Base-by-base conservation (phyloP, 2,888 invertebrate species). In the Oeneis ivallda region DNA sequence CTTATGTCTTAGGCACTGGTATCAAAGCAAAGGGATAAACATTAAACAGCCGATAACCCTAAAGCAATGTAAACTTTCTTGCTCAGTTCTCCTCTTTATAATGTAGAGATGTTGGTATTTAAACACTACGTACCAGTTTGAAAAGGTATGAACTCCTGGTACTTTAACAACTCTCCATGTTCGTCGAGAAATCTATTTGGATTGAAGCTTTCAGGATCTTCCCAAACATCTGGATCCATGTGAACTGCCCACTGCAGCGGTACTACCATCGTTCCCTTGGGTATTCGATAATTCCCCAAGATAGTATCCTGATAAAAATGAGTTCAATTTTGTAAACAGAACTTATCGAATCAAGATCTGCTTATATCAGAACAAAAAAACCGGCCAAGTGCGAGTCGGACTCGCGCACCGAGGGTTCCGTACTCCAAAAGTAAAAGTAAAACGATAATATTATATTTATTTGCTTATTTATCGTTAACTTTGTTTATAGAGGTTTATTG, bases 191-290 rank as follows among this genome's bases (percentile, higher is more conserved):
- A 97, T 60, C 97, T 90, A 17, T 92, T 87, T 0, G 96, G 96
- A 52, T 92, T 92, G 77, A 94, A 97, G 41, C 85, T 78, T 4
- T 95, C 93, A 0, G 96, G 96, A 37, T 95, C 84, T 0, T 92
- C 83, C 95, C 96, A 97, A 32, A 92, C 82, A 1, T 85, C 77
- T 0, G 94, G 92, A 75, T 96, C 93, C 93, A 94, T 95, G 76
- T 97, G 96, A 9, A 96, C 86, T 0, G 96, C 95, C 96, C 96
- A 97, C 76, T 95, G 95, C 17, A 97, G 82, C 0, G 96, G 95
- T n/a, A 97, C 87, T 13, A 97, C 86, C 97, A 97, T 93, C 71
- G 94, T 78, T 75, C 95, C 93, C 79, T 94, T 94, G 0, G 95
- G 95, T 60, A 97, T 92, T 63, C 78, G 86, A 78, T 93, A 96